phyloP scores from a whole-genome alignment of 35 echinoderm and acorn worm species.

The Lytechinus pictus region DNA sequence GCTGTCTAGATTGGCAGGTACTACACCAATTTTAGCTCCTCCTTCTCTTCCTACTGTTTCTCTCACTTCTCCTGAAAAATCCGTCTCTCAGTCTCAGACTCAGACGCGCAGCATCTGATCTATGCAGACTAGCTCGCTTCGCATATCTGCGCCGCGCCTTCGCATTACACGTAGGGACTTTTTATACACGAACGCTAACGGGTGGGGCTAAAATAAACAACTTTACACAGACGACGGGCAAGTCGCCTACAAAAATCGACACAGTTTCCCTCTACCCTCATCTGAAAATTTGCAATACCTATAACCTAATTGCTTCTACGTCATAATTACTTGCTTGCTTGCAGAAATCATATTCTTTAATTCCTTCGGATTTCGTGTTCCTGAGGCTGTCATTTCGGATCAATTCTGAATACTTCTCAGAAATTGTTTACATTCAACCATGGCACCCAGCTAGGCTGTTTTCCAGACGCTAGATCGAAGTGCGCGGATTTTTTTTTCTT shows the following conservation, averaged over 20 bases:
- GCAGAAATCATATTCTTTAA: constrained; percentile 73
- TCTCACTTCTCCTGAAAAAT: too few species aligned
- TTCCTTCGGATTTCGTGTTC: constrained; percentile 60
- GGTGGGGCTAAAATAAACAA: background rate
- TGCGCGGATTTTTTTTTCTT: too few species aligned
- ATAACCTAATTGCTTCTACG: background rate
- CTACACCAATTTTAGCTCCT: too few species aligned
- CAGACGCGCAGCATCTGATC: too few species aligned
- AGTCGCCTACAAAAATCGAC: background rate
- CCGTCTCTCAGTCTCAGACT: too few species aligned
- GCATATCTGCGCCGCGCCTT: too few species aligned
- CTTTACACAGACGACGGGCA: too few species aligned
- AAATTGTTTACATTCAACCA: constrained; percentile 33
- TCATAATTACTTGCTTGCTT: constrained; percentile 55
- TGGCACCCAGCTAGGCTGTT: background rate
- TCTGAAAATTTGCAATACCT: background rate
- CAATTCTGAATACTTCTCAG: background rate
- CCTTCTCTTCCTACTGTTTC: too few species aligned
- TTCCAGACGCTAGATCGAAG: background rate
- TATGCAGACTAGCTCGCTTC: too few species aligned
- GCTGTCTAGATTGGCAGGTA: too few species aligned
- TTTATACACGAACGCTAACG: background rate
- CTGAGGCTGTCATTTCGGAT: constrained; percentile 14
- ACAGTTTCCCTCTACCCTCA: background rate
- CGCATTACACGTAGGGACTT: too few species aligned